Conservation (phyloP, 2,797 vertebrate genomes). For the Syndactyla subalaris region DNA sequence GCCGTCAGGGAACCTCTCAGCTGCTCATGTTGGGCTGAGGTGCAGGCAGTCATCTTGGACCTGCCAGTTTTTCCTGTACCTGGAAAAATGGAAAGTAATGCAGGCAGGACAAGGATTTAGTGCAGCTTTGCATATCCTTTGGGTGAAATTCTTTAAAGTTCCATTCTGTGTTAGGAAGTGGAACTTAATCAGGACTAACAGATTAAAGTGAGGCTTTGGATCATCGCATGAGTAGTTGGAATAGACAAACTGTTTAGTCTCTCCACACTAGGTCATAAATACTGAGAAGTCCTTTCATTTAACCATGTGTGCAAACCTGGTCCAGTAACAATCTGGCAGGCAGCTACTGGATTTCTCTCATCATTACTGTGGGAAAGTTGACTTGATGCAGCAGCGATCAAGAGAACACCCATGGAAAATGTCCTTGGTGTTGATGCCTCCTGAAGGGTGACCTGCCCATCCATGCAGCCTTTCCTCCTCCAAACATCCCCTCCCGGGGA, state of each 20-base stretch:
- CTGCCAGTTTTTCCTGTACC: background rate
- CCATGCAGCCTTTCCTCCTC: background rate
- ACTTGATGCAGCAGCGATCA: background rate
- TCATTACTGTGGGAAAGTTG: background rate
- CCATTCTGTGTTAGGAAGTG: background rate
- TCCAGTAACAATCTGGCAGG: background rate
- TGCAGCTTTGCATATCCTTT: background rate
- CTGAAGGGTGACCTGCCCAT: background rate
- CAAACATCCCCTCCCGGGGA: background rate
- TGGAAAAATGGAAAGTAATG: background rate
- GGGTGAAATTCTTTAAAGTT: background rate
- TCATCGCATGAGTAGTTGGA: background rate
- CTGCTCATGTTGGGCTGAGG: background rate
- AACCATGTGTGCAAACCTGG: background rate
- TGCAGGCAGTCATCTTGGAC: background rate
- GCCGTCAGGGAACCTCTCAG: accelerated
- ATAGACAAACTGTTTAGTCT: background rate
- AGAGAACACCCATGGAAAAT: background rate
- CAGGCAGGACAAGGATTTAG: background rate
- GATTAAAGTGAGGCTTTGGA: background rate
- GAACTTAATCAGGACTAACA: background rate
- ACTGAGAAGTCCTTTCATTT: background rate
- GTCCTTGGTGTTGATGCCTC: background rate
- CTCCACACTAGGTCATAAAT: background rate
- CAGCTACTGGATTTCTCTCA: background rate